These are phyloP conservation scores for Furnarius figulus DNA, from an alignment of 2,113 vertebrate genomes.

Conservation along the genomic window DNA sequence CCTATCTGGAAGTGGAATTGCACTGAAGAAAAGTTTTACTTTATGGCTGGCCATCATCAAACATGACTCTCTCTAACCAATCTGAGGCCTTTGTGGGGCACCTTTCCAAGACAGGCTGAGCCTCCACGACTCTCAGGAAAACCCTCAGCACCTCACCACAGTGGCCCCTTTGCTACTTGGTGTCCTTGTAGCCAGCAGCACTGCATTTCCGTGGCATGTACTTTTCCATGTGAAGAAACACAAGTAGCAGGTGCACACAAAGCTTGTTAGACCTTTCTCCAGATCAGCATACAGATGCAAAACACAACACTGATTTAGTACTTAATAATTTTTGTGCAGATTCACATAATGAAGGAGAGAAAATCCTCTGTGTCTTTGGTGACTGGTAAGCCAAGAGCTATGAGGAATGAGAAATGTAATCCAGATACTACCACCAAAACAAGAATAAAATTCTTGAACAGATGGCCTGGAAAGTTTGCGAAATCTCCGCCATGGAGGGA, in stretches of 20 bases:
- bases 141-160: background rate
- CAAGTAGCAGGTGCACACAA: background rate
- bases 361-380: background rate
- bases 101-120: background rate
- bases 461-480: constrained; percentile 22
- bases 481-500: background rate
- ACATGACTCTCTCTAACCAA: fast-evolving
- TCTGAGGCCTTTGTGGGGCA: background rate
- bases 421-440: background rate
- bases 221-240: background rate
- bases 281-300: background rate
- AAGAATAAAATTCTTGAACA: constrained; percentile 2
- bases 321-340: background rate
- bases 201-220: background rate
- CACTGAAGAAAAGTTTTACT: background rate
- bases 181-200: background rate
- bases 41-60: background rate
- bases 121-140: background rate
- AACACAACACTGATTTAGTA: background rate
- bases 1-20: background rate
- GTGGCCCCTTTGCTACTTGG: fast-evolving
- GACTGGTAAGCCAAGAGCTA: background rate
- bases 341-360: background rate
- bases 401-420: background rate
- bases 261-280: background rate